These are phyloP conservation scores for Epinotia bilunana DNA, from an alignment of 2,888 invertebrate species.

Conservation along the genomic window DNA sequence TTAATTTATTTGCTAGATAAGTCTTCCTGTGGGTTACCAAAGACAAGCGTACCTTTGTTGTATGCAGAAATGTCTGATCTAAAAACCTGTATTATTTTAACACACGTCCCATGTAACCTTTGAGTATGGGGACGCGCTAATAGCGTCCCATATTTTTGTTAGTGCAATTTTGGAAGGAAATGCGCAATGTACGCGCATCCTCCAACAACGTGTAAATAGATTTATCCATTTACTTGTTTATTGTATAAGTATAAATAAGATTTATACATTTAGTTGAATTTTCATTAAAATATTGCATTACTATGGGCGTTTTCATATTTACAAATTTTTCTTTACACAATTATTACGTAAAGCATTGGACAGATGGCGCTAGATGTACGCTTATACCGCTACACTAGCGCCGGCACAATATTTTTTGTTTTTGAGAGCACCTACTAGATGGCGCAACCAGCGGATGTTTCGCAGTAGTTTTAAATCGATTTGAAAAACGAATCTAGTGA, in stretches of 20 bases:
- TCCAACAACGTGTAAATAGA: constrained; percentile 75
- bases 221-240: constrained; percentile 79
- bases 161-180: constrained; percentile 75
- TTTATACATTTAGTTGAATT: constrained; percentile 85
- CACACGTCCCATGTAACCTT: constrained; percentile 53
- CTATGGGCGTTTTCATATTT: constrained; percentile 14
- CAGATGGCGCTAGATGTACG: constrained; percentile 26
- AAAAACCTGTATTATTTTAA: constrained; percentile 14
- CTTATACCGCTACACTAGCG: constrained; percentile 7
- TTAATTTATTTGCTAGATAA: constrained; percentile 21
- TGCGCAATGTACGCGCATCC: constrained; percentile 52
- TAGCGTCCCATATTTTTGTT: constrained; percentile 75
- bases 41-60: constrained; percentile 1
- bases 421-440: neutral
- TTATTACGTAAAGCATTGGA: neutral
- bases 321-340: neutral
- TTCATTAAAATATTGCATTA: constrained; percentile 77
- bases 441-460: constrained; percentile 3
- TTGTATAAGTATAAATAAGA: constrained; percentile 83
- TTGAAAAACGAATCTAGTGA: constrained; percentile 1
- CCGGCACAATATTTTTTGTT: neutral
- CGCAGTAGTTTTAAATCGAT: neutral
- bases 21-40: neutral
- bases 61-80: neutral
- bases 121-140: constrained; percentile 53